Percentiles rank a stretch among this genome's conserved stretches.
These are phyloP conservation scores for Lepisosteus oculatus DNA, from an alignment of 2,113 vertebrate genomes.

Conservation along the genomic window DNA sequence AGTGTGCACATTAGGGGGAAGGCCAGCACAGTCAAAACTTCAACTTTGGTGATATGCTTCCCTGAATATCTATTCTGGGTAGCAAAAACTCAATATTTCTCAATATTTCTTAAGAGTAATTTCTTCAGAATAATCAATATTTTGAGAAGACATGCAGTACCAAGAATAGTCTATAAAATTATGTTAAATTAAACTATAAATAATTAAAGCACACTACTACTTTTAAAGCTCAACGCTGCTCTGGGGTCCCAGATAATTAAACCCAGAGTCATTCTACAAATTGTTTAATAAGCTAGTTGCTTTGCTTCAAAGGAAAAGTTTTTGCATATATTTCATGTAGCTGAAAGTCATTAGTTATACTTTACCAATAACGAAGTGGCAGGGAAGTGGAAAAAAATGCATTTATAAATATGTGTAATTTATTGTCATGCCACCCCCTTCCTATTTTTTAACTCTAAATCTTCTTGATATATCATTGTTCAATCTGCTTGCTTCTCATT, in stretches of 20 bases:
- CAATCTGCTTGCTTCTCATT: too few relatives aligned
- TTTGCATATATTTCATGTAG: conserved; percentile 46
- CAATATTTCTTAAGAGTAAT: too few relatives aligned
- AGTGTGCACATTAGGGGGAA: too few relatives aligned
- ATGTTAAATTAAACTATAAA: neutral
- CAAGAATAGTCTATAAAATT: neutral
- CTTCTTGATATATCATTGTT: too few relatives aligned
- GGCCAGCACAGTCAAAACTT: too few relatives aligned
- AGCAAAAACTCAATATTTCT: too few relatives aligned
- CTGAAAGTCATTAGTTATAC: conserved; percentile 51
- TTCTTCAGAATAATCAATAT: neutral
- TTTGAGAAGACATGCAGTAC: neutral
- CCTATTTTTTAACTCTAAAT: too few relatives aligned
- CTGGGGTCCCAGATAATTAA: conserved; percentile 41
- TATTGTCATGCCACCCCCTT: too few relatives aligned
- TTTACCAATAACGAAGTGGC: conserved; percentile 39
- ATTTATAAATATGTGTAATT: too few relatives aligned
- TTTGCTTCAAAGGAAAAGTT: conserved; percentile 51
- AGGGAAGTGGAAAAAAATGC: too few relatives aligned
- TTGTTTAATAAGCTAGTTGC: conserved; percentile 60
- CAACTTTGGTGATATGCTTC: too few relatives aligned
- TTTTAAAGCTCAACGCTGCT: conserved; percentile 39
- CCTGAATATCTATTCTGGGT: too few relatives aligned
- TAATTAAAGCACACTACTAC: conserved; percentile 20
- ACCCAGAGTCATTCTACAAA: conserved; percentile 52